A percentile compares a stretch with the other conserved stretches of the same genome.
These are phyloP conservation scores for Heliconius ismenius DNA, from an alignment of 2,888 invertebrate genomes.

Conservation along the genomic window DNA sequence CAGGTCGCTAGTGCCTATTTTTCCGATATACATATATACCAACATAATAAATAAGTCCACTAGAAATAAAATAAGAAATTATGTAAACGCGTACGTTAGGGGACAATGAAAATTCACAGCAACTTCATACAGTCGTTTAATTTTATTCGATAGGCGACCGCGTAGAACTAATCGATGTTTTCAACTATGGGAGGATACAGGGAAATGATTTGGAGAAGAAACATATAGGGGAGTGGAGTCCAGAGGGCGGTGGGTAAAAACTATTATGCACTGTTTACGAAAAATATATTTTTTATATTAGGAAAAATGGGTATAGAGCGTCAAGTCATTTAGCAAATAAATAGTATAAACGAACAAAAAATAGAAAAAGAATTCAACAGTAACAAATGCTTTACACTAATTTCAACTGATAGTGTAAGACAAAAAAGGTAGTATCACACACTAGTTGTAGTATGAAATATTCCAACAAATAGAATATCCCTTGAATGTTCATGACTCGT, in stretches of 20 bases:
- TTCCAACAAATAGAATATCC: slow-evolving; percentile 32
- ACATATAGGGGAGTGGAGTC: slow-evolving; percentile 57
- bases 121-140: slow-evolving; percentile 27
- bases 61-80: slow-evolving; percentile 26
- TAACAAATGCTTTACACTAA: too few species aligned
- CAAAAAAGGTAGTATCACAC: background rate
- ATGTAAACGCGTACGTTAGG: slow-evolving; percentile 27
- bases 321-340: too few species aligned
- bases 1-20: background rate
- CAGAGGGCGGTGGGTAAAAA: slow-evolving; percentile 49
- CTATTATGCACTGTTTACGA: background rate
- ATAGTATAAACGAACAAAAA: too few species aligned
- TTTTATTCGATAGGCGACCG: slow-evolving; percentile 51
- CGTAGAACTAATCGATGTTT: slow-evolving; percentile 60
- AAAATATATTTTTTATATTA: too few species aligned
- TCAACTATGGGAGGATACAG: slow-evolving; percentile 70
- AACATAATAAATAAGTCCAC: background rate
- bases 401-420: too few species aligned
- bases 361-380: too few species aligned
- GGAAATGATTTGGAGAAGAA: slow-evolving; percentile 61
- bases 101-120: slow-evolving; percentile 25
- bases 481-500: slow-evolving; percentile 38
- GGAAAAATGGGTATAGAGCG: too few species aligned
- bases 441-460: slow-evolving; percentile 40
- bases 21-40: background rate